Evolutionary conservation across 2,113 vertebrate genomes (phyloP), one percentile per base, ranked within the genome.

Genomic region (Lethenteron camtschaticum): DNA sequence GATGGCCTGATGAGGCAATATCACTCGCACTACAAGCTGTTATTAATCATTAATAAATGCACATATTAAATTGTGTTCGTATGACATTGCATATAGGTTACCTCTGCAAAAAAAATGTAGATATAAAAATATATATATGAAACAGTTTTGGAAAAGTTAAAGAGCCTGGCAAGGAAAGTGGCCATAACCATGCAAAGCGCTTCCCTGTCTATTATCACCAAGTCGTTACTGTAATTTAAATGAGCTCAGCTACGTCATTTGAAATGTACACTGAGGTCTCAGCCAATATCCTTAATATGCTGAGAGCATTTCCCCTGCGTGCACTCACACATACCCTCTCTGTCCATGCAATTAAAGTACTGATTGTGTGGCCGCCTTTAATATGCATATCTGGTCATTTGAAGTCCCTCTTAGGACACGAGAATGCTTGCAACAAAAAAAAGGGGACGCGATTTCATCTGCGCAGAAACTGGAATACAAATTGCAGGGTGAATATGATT

Each of bases 371-470:
- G 24, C 63, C 63, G n/a, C 63, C 63, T 66, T 66, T 66, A 66
- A 66, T 66, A 66, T 66, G 63, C 63, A 66, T 66, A 66, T n/a
- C 63, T 66, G 63, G 63, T 66, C 63, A 66, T 66, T 66, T 66
- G 63, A 24, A 66, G 63, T 66, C 63, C 63, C 63, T 66, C 63
- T 66, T 11, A 66, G 63, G n/a, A 24, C 10, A 66, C 24, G 24
- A 66, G n/a, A 24, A 66, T 66, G 63, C 63, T 66, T 24, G 63
- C 41, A 41, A 41, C 41, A 41, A 41, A 41, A 66, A 66, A 66
- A 66, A 66, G n/a, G 63, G 1, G 41, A 41, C 41, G 41, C 24
- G 63, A 66, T 66, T 66, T 66, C 24, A 66, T 66, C 63, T 66
- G 63, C 24, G 63, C n/a, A 66, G 63, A 66, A 66, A 24, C 63